These are phyloP conservation scores for Perdita meconis DNA, from an alignment of 2,888 invertebrate genomes.

Conservation along the genomic window DNA sequence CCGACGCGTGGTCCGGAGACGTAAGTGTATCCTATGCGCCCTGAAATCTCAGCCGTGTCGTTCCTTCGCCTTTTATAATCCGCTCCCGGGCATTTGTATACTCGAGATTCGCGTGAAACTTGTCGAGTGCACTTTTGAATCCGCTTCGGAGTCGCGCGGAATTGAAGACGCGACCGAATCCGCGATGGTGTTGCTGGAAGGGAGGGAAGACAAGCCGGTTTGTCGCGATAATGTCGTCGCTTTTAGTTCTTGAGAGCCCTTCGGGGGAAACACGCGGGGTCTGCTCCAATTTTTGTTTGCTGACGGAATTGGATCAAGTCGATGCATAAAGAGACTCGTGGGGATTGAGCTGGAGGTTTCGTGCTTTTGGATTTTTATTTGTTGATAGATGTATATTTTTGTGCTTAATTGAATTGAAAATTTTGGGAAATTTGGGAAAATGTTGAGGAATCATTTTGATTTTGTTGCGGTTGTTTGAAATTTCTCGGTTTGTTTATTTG, in stretches of 20 bases:
- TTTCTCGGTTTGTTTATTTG: too few species aligned
- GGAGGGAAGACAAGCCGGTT: not conserved
- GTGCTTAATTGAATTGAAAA: too few species aligned
- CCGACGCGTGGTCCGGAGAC: conserved; percentile 52
- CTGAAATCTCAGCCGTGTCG: conserved; percentile 55
- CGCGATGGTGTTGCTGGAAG: not conserved
- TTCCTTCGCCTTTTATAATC: conserved; percentile 58
- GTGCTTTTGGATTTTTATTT: too few species aligned
- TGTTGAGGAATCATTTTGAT: too few species aligned
- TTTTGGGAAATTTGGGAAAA: too few species aligned
- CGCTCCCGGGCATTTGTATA: conserved; percentile 48
- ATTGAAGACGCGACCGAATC: conserved; percentile 13
- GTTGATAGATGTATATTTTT: too few species aligned
- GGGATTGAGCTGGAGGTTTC: too few species aligned
- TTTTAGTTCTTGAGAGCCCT: not conserved
- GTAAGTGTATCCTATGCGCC: conserved; percentile 66
- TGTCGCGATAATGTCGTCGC: conserved; percentile 15
- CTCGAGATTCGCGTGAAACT: conserved; percentile 28
- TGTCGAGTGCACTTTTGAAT: conserved; percentile 37
- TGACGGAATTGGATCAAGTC: too few species aligned
- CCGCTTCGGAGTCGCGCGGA: conserved; percentile 30
- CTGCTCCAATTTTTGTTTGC: too few species aligned
- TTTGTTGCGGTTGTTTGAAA: too few species aligned
- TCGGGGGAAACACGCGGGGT: not conserved
- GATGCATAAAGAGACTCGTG: too few species aligned